Conservation (phyloP, 2,797 vertebrate species). For the Periparus ater region DNA sequence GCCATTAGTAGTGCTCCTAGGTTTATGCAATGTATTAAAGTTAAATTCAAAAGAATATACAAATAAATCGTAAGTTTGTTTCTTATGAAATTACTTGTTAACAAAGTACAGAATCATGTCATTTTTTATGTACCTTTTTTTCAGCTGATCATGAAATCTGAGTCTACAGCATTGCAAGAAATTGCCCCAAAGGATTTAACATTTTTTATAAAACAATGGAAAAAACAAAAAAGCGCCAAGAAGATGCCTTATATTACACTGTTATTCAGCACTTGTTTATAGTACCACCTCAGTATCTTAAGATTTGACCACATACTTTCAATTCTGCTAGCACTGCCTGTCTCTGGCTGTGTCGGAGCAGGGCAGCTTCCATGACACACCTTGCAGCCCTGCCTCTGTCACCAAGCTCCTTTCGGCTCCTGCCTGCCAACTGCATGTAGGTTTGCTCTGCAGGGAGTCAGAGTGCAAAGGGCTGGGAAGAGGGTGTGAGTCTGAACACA, state of each 20-base stretch:
- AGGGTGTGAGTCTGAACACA: background rate
- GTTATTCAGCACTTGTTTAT: background rate
- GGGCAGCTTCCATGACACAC: background rate
- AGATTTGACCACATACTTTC: background rate
- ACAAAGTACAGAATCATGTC: background rate
- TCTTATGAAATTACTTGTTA: background rate
- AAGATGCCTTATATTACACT: background rate
- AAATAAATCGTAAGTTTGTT: background rate
- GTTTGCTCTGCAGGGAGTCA: background rate
- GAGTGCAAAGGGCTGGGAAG: background rate
- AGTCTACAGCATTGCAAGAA: background rate
- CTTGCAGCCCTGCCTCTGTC: background rate
- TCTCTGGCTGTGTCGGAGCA: background rate
- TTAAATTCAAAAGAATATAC: background rate
- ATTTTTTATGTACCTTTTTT: background rate
- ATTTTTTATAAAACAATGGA: background rate
- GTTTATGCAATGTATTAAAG: background rate
- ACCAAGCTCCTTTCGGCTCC: background rate
- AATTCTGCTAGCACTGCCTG: background rate
- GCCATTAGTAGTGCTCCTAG: background rate
- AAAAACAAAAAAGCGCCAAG: background rate
- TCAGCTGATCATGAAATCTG: background rate
- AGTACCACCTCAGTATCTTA: background rate
- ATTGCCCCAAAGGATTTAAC: background rate
- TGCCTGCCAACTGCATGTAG: background rate